These are phyloP conservation scores for Rhinolophus sinicus DNA, from an alignment of 2,113 vertebrate genomes.

Conservation along the genomic window DNA sequence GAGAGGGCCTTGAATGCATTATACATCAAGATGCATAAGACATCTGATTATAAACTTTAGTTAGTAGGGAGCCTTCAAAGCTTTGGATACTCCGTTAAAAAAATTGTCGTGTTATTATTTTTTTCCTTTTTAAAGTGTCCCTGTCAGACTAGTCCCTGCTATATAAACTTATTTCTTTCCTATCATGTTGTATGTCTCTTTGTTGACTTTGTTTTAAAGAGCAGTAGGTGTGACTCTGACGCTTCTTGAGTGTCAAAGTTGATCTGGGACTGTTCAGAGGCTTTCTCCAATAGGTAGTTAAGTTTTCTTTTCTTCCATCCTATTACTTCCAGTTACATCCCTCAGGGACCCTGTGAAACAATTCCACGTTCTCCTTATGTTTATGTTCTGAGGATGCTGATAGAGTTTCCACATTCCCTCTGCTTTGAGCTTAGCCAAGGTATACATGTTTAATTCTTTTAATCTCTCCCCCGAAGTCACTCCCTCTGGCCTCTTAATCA, in stretches of 20 bases:
- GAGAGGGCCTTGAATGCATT: neutral
- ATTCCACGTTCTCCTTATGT: constrained; percentile 65
- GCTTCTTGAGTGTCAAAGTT: neutral
- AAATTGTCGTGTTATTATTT: neutral
- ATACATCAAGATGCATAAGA: too few relatives aligned
- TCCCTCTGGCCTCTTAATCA: constrained; percentile 82
- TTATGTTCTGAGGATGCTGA: constrained; percentile 75
- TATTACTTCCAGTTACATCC: constrained; percentile 68
- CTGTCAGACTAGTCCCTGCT: neutral
- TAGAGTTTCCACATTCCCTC: constrained; percentile 76
- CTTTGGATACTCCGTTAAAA: neutral
- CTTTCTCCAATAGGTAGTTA: constrained; percentile 69
- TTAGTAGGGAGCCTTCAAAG: neutral
- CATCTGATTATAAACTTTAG: neutral
- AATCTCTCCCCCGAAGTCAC: constrained; percentile 80
- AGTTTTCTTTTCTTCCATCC: constrained; percentile 74
- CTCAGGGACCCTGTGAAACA: constrained; percentile 72
- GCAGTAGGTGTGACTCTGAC: neutral
- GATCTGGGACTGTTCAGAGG: constrained; percentile 60
- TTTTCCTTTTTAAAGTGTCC: neutral
- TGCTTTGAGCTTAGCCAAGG: constrained; percentile 78
- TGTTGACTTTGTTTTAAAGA: constrained; percentile 31
- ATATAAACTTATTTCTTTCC: neutral
- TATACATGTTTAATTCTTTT: constrained; percentile 82
- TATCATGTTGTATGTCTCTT: neutral